Conservation (phyloP, 2,113 vertebrate genomes). For the Oryzias melastigma region DNA sequence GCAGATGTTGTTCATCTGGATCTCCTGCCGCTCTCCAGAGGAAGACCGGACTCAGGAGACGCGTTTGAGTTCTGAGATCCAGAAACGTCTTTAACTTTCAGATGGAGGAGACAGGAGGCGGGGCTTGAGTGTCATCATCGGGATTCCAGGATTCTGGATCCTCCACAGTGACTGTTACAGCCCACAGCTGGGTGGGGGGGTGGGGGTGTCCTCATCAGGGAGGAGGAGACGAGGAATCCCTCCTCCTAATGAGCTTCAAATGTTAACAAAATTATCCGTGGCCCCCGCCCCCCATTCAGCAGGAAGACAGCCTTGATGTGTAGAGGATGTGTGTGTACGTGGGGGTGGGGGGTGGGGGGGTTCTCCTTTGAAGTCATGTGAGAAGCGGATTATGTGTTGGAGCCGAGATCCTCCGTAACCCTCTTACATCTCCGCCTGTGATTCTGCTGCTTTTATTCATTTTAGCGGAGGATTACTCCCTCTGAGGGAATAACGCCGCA, state of each 20-base stretch:
- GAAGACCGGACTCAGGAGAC: too few species aligned
- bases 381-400: slow-evolving; percentile 42
- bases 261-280: slow-evolving; percentile 37
- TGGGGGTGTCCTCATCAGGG: neutral
- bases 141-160: too few species aligned
- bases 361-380: slow-evolving; percentile 52
- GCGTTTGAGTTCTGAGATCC: too few species aligned
- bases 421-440: slow-evolving; percentile 48
- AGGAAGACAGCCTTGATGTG: slow-evolving; percentile 48
- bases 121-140: too few species aligned
- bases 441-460: slow-evolving; percentile 44
- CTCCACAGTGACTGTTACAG: too few species aligned
- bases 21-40: too few species aligned
- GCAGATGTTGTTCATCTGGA: too few species aligned
- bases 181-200: too few species aligned
- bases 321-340: too few species aligned
- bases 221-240: slow-evolving; percentile 25
- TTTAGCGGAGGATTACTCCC: slow-evolving; percentile 42
- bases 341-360: too few species aligned
- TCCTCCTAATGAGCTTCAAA: slow-evolving; percentile 35
- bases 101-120: too few species aligned
- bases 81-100: too few species aligned
- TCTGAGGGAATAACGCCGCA: slow-evolving; percentile 19
- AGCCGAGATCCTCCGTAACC: slow-evolving; percentile 47
- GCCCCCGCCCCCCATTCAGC: slow-evolving; percentile 25